Evolutionary conservation across 1,140 invertebrate species (phyloP), one percentile per base, ranked within the genome.

Genomic region (Stegodyphus dumicola): DNA sequence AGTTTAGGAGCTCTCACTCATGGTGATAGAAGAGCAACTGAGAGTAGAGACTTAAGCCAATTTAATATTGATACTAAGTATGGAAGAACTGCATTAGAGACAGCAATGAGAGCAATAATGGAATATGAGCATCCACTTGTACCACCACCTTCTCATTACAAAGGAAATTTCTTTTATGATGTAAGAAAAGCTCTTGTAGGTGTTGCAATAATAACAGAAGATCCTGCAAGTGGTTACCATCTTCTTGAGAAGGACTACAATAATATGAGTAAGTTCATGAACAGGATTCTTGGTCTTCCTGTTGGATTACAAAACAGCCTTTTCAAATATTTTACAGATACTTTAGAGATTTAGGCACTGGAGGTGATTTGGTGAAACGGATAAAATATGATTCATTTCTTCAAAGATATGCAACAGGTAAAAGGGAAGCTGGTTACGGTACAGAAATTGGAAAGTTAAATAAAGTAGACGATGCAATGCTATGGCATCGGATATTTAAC

Each of bases 1-100:
- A 98, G 96, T 89, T 92, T 99, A 89, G 98, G 90, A 77, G 99
- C 99, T 9, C 91, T 99, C 13, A 99, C 98, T 0, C 99, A 99
- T 91, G 98, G 98, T 67, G 99, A 99, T 92, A 92, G 99, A 83
- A 92, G 99, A 77, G 98, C 98, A 13, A 99, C 98, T 0, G 98
- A 99, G 92, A 96, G 96, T 0, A 91, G 98, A 85, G 99, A 99
- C 93, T 92, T 99, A 33, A 98, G 96, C 73, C 94, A 97, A 89
- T 99, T 99, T 90, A 99, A 99, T 90, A 98, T 99, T 89, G 98
- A 99, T 90, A 99, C 98, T 90, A 99, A 98, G 90, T 97, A 95
- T 90, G 98, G 98, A 18, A 93, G 97, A 73, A 92, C 95, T 66
- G 98, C 99, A 0, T 91, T 99, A 9, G 98, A 99, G 91, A 93